Evolutionary conservation across 2,888 invertebrate species (phyloP).

Genomic region (Cheilosia vulpina): DNA sequence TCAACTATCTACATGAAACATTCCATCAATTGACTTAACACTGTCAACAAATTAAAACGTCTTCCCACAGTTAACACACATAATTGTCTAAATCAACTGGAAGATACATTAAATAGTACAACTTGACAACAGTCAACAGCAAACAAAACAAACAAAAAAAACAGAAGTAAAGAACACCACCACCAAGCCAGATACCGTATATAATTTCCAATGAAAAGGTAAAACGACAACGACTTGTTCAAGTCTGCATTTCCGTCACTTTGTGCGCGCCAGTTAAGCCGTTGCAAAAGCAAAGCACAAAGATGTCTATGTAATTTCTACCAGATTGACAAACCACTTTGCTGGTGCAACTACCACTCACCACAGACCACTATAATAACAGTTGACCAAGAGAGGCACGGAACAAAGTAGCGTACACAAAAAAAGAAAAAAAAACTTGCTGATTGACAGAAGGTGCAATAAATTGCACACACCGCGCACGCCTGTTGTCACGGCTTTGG

Average conservation of each 20-base stretch:
- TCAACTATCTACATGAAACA: background rate
- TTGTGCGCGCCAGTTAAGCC: conserved; percentile 1
- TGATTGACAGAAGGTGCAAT: conserved; percentile 52
- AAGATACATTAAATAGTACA: conserved; percentile 21
- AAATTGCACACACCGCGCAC: conserved; percentile 25
- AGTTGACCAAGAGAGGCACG: conserved; percentile 15
- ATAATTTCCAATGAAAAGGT: conserved; percentile 8
- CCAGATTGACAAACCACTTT: conserved; percentile 45
- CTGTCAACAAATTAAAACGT: conserved; percentile 26
- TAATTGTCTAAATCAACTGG: conserved; percentile 47
- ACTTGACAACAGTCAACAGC: background rate
- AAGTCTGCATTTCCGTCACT: conserved; percentile 46
- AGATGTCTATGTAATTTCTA: conserved; percentile 43
- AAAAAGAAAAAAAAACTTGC: conserved; percentile 7
- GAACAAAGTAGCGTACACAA: conserved; percentile 10
- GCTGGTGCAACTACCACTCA: conserved; percentile 14
- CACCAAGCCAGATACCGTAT: conserved; percentile 9
- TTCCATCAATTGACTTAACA: conserved; percentile 23
- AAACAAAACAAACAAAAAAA: background rate
- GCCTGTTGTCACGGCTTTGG: conserved; percentile 21
- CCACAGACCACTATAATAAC: conserved; percentile 10
- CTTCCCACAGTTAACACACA: conserved; percentile 40
- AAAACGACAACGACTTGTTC: conserved; percentile 22
- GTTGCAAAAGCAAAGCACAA: conserved; percentile 7
- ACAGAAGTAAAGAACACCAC: background rate